Evolutionary conservation across 2,113 vertebrate genomes (phyloP), one percentile per base, ranked within the genome.

Genomic region (Austrofundulus limnaeus): DNA sequence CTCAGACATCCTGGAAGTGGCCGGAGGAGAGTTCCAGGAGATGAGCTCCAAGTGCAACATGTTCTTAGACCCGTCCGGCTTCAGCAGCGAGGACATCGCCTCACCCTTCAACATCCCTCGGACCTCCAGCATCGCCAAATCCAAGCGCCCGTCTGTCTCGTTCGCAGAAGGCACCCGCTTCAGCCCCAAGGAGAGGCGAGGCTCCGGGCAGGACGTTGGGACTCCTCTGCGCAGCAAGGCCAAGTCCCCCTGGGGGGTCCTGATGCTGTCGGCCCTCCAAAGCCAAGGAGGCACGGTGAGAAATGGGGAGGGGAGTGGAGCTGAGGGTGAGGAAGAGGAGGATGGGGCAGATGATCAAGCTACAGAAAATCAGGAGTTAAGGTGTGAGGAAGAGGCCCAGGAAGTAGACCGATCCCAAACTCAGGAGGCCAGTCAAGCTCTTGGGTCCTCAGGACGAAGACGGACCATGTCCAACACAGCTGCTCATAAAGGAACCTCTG

Each of bases 91-190:
- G 63, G 96, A 98, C 0, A 86, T 93, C 46, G 89, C 92, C 0
- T 92, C 93, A 6, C 86, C 93, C 1, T 96, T 97, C 1, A 85
- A 90, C 84, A 98, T 99, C 80, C 97, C 97, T 0, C 95, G 96
- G 37, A 99, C 97, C 13, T 98, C 97, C 91, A 98, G 97, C 90
- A 93, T 95, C 0, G 95, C 95, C 53, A 95, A 96, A 77, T 89
- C 95, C 81, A 98, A 98, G 85, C 83, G 96, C 0, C 97, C 97
- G 0, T 97, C 97, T 0, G 96, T 99, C 49, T 98, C 96, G 34
- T 99, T 99, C 14, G 96, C 97, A 0, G 96, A 99, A 81, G 97
- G 96, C 13, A 99, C 97, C 0, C 95, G 94, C 70, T 98, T 99
- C 48, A 90, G 82, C 25, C 81, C 92, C 0, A 94, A 94, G 66